Base-by-base conservation (phyloP, 2,797 vertebrate species). In the Erethizon dorsatum region DNA sequence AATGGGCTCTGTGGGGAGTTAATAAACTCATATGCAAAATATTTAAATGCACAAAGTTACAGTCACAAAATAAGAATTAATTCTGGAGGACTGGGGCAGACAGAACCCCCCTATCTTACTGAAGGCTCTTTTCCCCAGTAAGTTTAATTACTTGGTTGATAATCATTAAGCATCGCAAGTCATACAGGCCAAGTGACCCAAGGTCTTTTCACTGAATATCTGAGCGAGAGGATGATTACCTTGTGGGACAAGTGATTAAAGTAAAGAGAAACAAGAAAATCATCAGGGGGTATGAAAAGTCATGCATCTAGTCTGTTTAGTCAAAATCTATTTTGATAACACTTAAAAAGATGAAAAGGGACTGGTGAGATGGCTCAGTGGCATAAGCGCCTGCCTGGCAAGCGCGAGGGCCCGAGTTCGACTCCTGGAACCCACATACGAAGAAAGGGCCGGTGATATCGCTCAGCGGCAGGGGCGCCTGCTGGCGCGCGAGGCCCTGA, bases 251-350 rank as follows among this genome's bases (percentile, higher is more conserved):
- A 73, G 28, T 47, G 33, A 73, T 79, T 37, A n/a, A 83, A 61
- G 88, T 63, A 45, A 94, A 95, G 31, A 85, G 82, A 95, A 92
- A 91, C 6, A 37, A 84, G 50, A 71, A 96, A 88, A 75, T 80
- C 71, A 89, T 69, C 37, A 26, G 31, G 52, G 28, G 13, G 52
- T 45, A 69, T 22, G 28, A 37, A 93, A 90, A 95, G 54, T 17
- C 37, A 41, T 0, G 5, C 22, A 65, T 82, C 18, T 22, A n/a
- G 13, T 63, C 86, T 87, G 22, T 71, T 75, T 50, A 59, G 33
- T 92, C 50, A 88, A 61, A 79, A 92, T 86, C 50, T 24, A 54
- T 80, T 79, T 83, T 65, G 33, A 1, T 37, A 57, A 63, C 20
- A 50, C 79, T 88, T 83, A 79, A 85, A 75, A 88, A 63, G 37